phyloP scores from a whole-genome alignment of 1,140 invertebrate species.

The Drosophila sechellia region DNA sequence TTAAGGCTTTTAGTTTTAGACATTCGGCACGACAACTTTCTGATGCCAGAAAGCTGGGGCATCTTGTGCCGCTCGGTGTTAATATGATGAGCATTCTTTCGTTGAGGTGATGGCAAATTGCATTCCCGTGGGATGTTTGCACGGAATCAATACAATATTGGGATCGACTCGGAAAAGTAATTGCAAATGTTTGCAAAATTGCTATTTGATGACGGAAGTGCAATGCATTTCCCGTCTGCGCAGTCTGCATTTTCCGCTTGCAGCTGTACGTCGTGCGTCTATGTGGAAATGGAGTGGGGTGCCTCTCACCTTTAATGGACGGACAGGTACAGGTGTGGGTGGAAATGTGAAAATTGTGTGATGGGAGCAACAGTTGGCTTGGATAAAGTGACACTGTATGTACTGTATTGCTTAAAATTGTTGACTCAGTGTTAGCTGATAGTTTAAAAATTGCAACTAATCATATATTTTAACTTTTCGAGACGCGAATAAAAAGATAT shows the following conservation, averaged over 20 bases:
- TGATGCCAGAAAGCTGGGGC: slow-evolving; percentile 6
- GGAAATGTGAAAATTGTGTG: neutral
- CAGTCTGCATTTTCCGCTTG: slow-evolving; percentile 28
- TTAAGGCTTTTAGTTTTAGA: slow-evolving; percentile 71
- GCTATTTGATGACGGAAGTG: slow-evolving; percentile 61
- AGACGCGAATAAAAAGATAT: too few species aligned
- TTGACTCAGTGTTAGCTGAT: neutral
- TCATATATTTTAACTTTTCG: too few species aligned
- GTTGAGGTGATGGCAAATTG: slow-evolving; percentile 46
- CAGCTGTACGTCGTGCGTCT: slow-evolving; percentile 5
- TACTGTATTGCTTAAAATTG: neutral
- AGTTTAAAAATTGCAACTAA: neutral
- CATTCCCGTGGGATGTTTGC: slow-evolving; percentile 56
- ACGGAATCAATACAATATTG: slow-evolving; percentile 58
- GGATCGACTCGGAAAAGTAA: slow-evolving; percentile 41
- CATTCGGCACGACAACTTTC: slow-evolving; percentile 60
- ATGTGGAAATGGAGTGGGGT: neutral
- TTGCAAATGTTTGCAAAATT: slow-evolving; percentile 63
- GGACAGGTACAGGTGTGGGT: slow-evolving; percentile 11
- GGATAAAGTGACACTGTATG: neutral
- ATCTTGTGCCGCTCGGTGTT: slow-evolving; percentile 51
- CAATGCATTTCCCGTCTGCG: slow-evolving; percentile 53
- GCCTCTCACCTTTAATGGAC: slow-evolving; percentile 15
- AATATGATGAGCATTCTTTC: slow-evolving; percentile 37
- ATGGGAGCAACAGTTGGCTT: slow-evolving; percentile 24